Percentiles rank a stretch among this genome's conserved stretches.
These are phyloP conservation scores for Thermophis baileyi DNA, from an alignment of 2,113 vertebrate species.

Conservation along the genomic window DNA sequence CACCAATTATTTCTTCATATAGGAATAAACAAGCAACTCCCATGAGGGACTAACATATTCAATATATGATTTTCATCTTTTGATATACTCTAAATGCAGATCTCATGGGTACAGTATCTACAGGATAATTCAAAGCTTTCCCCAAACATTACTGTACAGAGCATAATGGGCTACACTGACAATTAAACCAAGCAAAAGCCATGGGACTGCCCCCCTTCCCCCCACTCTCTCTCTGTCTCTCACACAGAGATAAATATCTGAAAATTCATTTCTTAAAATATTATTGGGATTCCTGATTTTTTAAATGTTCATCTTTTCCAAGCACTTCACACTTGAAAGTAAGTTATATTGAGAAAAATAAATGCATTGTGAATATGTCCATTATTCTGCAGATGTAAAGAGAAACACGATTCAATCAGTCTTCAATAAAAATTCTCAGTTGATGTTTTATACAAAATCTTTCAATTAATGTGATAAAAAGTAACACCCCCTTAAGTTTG, in stretches of 20 bases:
- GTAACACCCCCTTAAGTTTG: slow-evolving; percentile 15
- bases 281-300: not conserved
- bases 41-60: not conserved
- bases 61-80: not conserved
- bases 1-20: not conserved
- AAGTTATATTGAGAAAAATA: not conserved
- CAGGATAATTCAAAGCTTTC: not conserved
- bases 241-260: not conserved
- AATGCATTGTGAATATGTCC: not conserved
- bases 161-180: not conserved
- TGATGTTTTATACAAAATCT: not conserved
- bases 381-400: not conserved
- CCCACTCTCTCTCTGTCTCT: not conserved
- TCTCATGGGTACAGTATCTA: not conserved
- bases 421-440: not conserved
- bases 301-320: not conserved
- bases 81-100: not conserved
- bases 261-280: not conserved
- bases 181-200: not conserved
- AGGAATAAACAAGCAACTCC: not conserved
- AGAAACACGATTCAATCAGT: not conserved
- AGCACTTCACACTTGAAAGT: not conserved
- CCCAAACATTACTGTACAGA: not conserved
- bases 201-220: not conserved
- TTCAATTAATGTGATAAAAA: slow-evolving; percentile 27